Evolutionary conservation across 2,888 invertebrate species (phyloP), one percentile per base, ranked within the genome.

Genomic region (Thyatira batis): DNA sequence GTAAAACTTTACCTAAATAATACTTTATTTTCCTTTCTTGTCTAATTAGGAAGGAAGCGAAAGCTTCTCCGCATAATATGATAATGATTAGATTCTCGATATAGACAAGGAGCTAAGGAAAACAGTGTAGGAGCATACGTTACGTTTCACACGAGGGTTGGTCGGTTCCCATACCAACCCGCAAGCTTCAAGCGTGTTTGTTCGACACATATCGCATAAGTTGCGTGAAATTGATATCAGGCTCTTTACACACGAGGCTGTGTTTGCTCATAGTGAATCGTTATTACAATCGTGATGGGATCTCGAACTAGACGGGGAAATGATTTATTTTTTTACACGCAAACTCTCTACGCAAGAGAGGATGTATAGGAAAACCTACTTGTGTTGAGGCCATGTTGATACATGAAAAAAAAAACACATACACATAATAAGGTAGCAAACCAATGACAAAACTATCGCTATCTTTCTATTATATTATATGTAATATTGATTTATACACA

Each of bases 181-280:
- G 43, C 45, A 28, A 23, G 13, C 23, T 65, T 67, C 70, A 56
- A 53, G 57, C 60, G 56, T 81, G 82, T 84, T 84, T 82, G 78
- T 71, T 65, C 71, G 71, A 73, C 66, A 68, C 70, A 71, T 77
- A 73, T 73, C 79, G 69, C 80, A 78, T 80, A 84, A 84, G 79
- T 85, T 82, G 76, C 77, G 77, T 82, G 86, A 86, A 87, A 88
- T 87, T 88, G 89, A 88, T 89, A 87, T 82, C 74, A 73, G 64
- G 73, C 72, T 68, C 63, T 69, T 69, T 65, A 72, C 73, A 77
- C 76, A 77, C 69, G 78, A 76, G 71, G 71, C 72, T 74, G 63
- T 80, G 78, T 85, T 83, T 84, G 76, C 68, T 68, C 65, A 67
- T 73, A 76, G 76, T 73, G 76, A 78, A 74, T 76, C 69, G 73